Percentiles rank a stretch among this genome's conserved stretches.
Conservation (phyloP, 1,140 invertebrate genomes). For the Drosophila bifasciata region DNA sequence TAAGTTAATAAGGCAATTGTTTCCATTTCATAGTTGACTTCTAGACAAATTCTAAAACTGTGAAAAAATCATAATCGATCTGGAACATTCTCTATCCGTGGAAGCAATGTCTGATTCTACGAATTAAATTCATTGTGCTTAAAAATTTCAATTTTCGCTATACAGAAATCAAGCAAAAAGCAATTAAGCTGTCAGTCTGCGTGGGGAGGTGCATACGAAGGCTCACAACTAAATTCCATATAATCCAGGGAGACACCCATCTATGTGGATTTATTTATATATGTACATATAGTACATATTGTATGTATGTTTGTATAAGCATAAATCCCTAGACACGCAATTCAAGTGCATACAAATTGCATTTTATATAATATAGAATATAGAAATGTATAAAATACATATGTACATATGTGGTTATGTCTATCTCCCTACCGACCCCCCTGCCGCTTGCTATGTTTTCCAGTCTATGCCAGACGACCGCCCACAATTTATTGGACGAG, state of each 20-base stretch:
- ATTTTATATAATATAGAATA: conserved; percentile 36
- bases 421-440: too few species aligned
- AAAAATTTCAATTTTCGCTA: conserved; percentile 41
- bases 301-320: too few species aligned
- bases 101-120: too few species aligned
- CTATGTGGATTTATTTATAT: conserved; percentile 7
- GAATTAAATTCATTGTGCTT: neutral
- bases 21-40: too few species aligned
- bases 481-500: conserved; percentile 3
- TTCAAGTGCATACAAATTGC: conserved; percentile 47
- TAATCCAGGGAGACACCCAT: conserved; percentile 33
- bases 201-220: neutral
- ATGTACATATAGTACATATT: too few species aligned
- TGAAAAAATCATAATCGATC: too few species aligned
- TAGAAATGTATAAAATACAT: conserved; percentile 29
- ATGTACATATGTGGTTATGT: conserved; percentile 22
- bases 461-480: conserved; percentile 30
- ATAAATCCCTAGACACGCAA: conserved; percentile 42
- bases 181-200: conserved; percentile 46
- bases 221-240: conserved; percentile 40
- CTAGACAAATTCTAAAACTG: too few species aligned
- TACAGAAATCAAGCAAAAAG: conserved; percentile 33
- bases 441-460: conserved; percentile 35
- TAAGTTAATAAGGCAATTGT: too few species aligned
- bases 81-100: too few species aligned